Percentiles rank a stretch among this genome's conserved stretches.
These are phyloP conservation scores for Aphis craccivora DNA, from an alignment of 1,140 invertebrate genomes.

Conservation along the genomic window DNA sequence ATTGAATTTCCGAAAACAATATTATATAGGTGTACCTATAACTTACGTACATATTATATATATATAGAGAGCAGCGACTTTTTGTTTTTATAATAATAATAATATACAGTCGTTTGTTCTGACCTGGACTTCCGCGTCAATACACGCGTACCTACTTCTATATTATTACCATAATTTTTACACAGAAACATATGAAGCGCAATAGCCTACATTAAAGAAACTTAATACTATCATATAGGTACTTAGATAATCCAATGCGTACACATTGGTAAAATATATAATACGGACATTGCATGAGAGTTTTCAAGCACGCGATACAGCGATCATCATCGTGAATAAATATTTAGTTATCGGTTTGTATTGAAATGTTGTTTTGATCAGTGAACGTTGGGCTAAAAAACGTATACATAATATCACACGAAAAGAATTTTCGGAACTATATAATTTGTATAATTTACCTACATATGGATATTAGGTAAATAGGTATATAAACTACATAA, in stretches of 20 bases:
- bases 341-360: not conserved
- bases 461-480: not conserved
- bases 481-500: not conserved
- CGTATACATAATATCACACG: not conserved
- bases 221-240: not conserved
- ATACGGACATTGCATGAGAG: not conserved
- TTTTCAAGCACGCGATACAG: conserved; percentile 6
- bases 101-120: not conserved
- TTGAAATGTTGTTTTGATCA: not conserved
- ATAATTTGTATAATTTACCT: not conserved
- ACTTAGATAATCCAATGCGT: too few species aligned
- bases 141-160: not conserved
- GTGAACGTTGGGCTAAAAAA: not conserved
- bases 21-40: not conserved
- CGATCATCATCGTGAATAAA: not conserved
- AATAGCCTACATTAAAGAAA: not conserved
- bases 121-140: not conserved
- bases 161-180: not conserved
- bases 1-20: conserved; percentile 33
- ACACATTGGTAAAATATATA: not conserved
- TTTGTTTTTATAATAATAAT: not conserved
- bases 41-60: not conserved
- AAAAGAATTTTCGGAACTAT: not conserved
- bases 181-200: not conserved
- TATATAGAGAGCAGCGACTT: not conserved